Percentiles rank a stretch among this genome's conserved stretches.
Conservation (phyloP, 2,888 invertebrate species). For the Syrphus vitripennis region DNA sequence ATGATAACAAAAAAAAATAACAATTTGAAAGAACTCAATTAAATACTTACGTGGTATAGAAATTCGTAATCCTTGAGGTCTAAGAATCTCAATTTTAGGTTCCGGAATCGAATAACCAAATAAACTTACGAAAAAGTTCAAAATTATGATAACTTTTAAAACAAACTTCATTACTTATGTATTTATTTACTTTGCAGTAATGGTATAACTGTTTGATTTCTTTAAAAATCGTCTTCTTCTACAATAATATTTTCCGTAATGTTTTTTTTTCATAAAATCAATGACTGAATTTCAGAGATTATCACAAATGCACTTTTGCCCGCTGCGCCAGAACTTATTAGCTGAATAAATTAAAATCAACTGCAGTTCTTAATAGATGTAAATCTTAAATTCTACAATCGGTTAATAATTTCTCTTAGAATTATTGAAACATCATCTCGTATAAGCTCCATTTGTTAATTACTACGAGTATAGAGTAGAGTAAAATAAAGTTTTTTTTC, state of each 20-base stretch:
- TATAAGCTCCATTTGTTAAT: not conserved
- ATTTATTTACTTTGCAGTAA: not conserved
- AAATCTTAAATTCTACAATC: not conserved
- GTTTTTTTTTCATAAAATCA: not conserved
- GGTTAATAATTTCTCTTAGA: not conserved
- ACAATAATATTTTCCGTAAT: not conserved
- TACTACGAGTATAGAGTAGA: not conserved
- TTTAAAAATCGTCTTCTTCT: not conserved
- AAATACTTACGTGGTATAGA: slow-evolving; percentile 55
- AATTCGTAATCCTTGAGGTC: slow-evolving; percentile 39
- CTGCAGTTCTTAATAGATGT: not conserved
- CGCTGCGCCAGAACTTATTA: not conserved
- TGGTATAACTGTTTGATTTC: not conserved
- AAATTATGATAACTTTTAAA: not conserved
- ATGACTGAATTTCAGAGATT: not conserved
- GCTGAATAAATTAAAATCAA: not conserved
- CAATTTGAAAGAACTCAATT: too few species aligned
- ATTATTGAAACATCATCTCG: not conserved
- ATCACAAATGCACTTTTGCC: not conserved
- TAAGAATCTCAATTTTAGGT: slow-evolving; percentile 34
- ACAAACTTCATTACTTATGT: not conserved
- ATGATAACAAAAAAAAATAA: not conserved
- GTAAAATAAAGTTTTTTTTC: too few species aligned
- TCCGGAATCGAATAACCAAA: slow-evolving; percentile 47
- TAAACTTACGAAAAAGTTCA: not conserved